Base-by-base conservation (phyloP, 2,113 vertebrate genomes). In the Cynocephalus volans region DNA sequence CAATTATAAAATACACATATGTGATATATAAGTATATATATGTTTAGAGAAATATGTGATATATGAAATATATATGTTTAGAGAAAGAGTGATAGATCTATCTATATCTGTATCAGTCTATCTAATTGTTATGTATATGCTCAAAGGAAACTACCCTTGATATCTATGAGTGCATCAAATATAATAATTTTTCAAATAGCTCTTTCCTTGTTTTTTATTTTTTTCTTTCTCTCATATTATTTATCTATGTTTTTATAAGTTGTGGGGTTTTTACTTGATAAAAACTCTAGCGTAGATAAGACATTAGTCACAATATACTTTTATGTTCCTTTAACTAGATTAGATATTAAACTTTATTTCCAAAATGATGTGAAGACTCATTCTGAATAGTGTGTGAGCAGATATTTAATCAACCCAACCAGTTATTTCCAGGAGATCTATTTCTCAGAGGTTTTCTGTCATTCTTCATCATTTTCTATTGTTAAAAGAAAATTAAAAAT, bases 341-440 rank as follows among this genome's bases (percentile, higher is more conserved):
- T 92, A 77, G 65, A 85, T 95, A 96, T 90, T 45, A 96, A 76
- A n/a, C 62, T 96, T 97, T 73, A 94, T 98, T 98, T 97, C 50
- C 18, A 88, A 86, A 97, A 97, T 97, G 90, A 54, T 31, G 72
- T 31, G 79, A 86, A 96, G 95, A 97, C 36, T 86, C 41, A 58
- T 95, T 93, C 12, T 65, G 28, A 89, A 96, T 81, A 83, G 31
- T 18, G 18, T 64, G 18, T 33, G 0, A 90, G 97, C 79, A 96
- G 26, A 69, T 81, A 96, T 52, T 72, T 85, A 97, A 94, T 96
- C 96, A 95, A 62, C 77, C 81, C 85, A 84, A 28, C 1, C 48
- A 97, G 50, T 86, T 65, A 91, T 96, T 98, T 67, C 62, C 19
- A 90, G 13, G 15, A 90, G 96, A 96, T 95, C 77, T 97, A 67